Evolutionary conservation across 1,140 invertebrate species (phyloP).

Genomic region (Brachionus manjavacas): DNA sequence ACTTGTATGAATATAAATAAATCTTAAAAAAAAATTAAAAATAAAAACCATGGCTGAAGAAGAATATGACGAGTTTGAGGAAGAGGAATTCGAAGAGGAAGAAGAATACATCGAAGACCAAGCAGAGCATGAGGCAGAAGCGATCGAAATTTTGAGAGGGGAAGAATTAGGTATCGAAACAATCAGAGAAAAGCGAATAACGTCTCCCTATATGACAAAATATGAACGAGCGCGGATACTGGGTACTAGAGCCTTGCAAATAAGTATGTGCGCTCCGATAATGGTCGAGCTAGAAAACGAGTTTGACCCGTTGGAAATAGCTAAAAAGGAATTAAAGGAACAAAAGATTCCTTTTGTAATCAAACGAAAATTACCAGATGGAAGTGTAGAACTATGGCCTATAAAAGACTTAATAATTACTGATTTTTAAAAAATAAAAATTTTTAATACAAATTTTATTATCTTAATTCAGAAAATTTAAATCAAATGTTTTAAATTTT

Average conservation of each 20-base stretch:
- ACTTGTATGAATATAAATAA: neutral
- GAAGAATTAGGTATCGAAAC: slow-evolving; percentile 43
- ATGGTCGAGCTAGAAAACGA: slow-evolving; percentile 99
- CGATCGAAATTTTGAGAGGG: slow-evolving; percentile 48
- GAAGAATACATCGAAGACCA: slow-evolving; percentile 48
- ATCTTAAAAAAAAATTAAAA: neutral
- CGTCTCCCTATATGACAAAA: slow-evolving; percentile 84
- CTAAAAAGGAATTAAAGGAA: slow-evolving; percentile 86
- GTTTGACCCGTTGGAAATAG: slow-evolving; percentile 95
- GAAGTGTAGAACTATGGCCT: slow-evolving; percentile 98
- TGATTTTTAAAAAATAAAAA: slow-evolving; percentile 60
- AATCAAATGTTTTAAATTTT: too few relatives aligned
- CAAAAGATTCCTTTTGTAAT: slow-evolving; percentile 98
- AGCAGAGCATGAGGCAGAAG: slow-evolving; percentile 45
- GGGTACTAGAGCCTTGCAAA: slow-evolving; percentile 93
- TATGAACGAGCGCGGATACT: slow-evolving; percentile 86
- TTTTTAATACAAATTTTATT: neutral
- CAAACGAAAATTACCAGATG: slow-evolving; percentile 89
- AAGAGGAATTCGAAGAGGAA: slow-evolving; percentile 46
- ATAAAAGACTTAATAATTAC: slow-evolving; percentile 96
- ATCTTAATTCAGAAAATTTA: too few relatives aligned
- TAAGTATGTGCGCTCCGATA: slow-evolving; percentile 99
- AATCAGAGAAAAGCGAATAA: slow-evolving; percentile 58
- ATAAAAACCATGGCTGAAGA: slow-evolving; percentile 46
- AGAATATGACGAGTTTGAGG: slow-evolving; percentile 52